Evolutionary conservation across 2,113 vertebrate species (phyloP), one percentile per base, ranked within the genome.

Genomic region (Pitta sordida): DNA sequence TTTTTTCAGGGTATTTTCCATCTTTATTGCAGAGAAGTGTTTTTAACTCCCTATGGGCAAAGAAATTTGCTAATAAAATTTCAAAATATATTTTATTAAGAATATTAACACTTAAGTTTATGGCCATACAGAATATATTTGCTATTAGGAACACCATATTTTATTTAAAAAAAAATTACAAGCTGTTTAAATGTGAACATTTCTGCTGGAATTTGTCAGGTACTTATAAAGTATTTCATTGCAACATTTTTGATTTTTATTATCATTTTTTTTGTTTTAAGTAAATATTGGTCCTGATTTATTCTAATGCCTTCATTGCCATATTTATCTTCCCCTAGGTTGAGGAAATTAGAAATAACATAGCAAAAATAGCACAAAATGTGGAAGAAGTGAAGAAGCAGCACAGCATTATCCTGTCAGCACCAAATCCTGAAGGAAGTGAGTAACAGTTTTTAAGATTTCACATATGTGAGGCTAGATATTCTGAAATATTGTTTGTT

Each of bases 351-450:
- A 96, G 99, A 89, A 97, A 96, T 82, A 96, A 98, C 46, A 97
- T 99, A 65, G 96, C 98, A 69, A 99, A 98, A 92, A 98, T 99
- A 77, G 97, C 98, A 58, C 97, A 98, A 51, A 97, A 98, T 79
- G 98, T 99, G 69, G 98, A 98, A 71, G 99, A 99, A 52, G 98
- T 99, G 69, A 99, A 98, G 96, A 99, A 99, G 84, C 98, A 98
- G 34, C 99, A 99, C 97, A 99, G 99, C 97, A 98, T 97, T 95
- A 99, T 99, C 65, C 98, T 99, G 49, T 99, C 99, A 13, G 99
- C 99, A 48, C 99, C 99, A 46, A 98, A 99, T 96, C 98, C 99
- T 43, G 98, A 99, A 94, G 98, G 98, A 93, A 98, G 99, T 99
- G 96, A 98, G 99, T 97, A 39, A 60, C 23, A 3, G 7, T 44